Evolutionary conservation across 2,797 vertebrate species (phyloP), one percentile per base, ranked within the genome.

Genomic region (Oryzias sinensis): DNA sequence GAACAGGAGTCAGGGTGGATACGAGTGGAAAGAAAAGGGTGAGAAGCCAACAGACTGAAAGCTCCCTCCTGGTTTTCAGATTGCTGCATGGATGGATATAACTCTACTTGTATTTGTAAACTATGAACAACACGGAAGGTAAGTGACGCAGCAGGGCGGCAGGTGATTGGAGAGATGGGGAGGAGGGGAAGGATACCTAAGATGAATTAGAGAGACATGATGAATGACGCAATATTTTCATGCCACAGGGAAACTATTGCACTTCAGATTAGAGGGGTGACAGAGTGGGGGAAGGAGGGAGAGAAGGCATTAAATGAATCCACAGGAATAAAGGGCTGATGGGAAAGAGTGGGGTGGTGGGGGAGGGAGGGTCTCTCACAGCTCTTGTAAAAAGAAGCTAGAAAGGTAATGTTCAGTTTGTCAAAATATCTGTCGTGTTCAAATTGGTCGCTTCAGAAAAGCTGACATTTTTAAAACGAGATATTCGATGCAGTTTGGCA

Each of bases 151-250:
- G 70, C 27, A 9, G 71, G 63, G 61, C 41, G 68, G 64, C 40
- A 64, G 66, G 69, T 72, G 70, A 66, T 68, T 5, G 62, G 63
- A 37, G 68, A 41, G 20, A 46, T 11, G 22, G 37, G 44, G 45
- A 0, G 41, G 59, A 52, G 62, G 70, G 53, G 77, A 53, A 65
- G 73, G 79, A 75, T 82, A 87, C 85, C 80, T 85, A 76, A 83
- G 80, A 82, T 73, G 76, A 88, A 90, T 87, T 89, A 88, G 84
- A 84, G 78, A 85, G 83, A 87, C 80, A 81, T 87, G 86, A 87
- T 82, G 82, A 87, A 91, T 92, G 90, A 91, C 77, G 91, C 89
- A 92, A 92, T 87, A 90, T 85, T 91, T 91, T 89, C 90, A 83
- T 64, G 88, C 90, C 86, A 79, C 83, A 87, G 89, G 90, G 89